phyloP scores from a whole-genome alignment of 2,113 vertebrate species.

The Lagopus muta region DNA sequence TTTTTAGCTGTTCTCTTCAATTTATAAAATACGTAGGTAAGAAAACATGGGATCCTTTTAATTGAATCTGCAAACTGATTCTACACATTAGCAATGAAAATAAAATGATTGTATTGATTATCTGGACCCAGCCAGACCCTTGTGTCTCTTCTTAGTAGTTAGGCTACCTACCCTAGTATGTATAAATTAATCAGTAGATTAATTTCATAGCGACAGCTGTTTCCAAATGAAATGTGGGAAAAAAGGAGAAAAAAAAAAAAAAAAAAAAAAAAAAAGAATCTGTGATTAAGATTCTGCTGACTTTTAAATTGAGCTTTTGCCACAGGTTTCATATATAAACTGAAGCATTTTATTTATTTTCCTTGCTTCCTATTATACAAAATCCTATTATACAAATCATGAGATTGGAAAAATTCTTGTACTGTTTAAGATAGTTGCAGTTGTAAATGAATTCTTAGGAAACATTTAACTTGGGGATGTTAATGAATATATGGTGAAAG shows the following conservation, averaged over 20 bases:
- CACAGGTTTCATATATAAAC: neutral
- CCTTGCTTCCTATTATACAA: neutral
- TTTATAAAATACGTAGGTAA: neutral
- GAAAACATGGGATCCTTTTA: neutral
- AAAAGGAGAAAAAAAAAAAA: neutral
- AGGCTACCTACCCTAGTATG: neutral
- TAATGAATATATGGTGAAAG: neutral
- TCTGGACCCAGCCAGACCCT: neutral
- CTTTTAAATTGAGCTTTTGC: neutral
- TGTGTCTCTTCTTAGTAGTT: neutral
- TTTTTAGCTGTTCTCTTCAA: neutral
- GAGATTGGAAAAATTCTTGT: neutral
- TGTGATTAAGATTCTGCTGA: neutral
- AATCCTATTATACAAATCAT: neutral
- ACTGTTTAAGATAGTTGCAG: neutral
- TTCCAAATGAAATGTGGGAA: neutral
- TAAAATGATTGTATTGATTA: neutral
- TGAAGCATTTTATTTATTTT: neutral
- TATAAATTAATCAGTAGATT: neutral
- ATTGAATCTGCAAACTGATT: neutral
- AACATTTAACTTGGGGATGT: neutral
- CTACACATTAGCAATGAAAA: neutral
- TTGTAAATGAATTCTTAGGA: neutral
- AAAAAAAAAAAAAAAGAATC: neutral
- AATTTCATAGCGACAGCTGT: neutral